A percentile compares a stretch with the other conserved stretches of the same genome.
phyloP scores from a whole-genome alignment of 2,113 vertebrate species.

The Pelvicachromis taeniatus region DNA sequence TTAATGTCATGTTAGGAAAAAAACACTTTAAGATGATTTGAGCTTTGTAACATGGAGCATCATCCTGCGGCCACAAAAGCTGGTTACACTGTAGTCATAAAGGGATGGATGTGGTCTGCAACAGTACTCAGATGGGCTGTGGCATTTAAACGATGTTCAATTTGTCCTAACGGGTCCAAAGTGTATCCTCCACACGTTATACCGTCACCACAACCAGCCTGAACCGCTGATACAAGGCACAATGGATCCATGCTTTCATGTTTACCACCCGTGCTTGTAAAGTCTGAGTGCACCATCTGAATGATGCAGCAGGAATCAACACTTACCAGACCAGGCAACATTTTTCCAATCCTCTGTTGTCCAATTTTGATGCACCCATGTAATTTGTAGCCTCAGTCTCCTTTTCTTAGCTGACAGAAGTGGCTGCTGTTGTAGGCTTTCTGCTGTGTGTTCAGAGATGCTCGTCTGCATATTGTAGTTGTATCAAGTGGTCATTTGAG shows the following conservation, averaged over 20 bases:
- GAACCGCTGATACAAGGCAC: not conserved
- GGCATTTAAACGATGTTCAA: not conserved
- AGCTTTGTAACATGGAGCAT: rapidly evolving
- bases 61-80: not conserved
- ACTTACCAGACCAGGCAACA: no score
- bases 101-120: not conserved
- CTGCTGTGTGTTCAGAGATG: not conserved
- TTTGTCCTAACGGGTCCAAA: not conserved
- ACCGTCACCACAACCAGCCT: not conserved
- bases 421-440: not conserved
- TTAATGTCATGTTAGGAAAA: not conserved
- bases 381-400: rapidly evolving
- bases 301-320: rapidly evolving
- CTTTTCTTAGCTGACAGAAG: not conserved
- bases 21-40: not conserved
- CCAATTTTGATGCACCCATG: no score
- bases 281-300: not conserved
- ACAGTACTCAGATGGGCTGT: not conserved
- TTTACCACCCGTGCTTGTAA: no score
- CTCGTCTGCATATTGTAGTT: not conserved
- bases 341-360: no score
- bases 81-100: not conserved
- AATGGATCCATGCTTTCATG: not conserved
- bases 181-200: not conserved
- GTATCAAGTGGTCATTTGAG: not conserved